Conservation (phyloP, 2,113 vertebrate genomes). For the Pachypanchax playfairii region DNA sequence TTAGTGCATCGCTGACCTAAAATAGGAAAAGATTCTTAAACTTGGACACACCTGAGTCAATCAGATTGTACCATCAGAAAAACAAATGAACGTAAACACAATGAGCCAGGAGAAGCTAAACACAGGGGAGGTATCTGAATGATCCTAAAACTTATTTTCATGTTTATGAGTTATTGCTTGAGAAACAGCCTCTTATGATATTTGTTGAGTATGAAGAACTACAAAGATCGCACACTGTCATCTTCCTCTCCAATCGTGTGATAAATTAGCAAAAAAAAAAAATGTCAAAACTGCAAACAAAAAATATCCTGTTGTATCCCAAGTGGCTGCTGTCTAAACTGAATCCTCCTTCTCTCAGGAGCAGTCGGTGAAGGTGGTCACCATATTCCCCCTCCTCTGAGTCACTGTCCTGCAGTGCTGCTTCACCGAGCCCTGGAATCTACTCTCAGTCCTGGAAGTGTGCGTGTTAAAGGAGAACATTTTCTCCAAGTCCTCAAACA, state of each 20-base stretch:
- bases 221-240: slow-evolving; percentile 41
- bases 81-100: slow-evolving; percentile 44
- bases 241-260: slow-evolving; percentile 26
- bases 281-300: slow-evolving; percentile 42
- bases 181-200: slow-evolving; percentile 38
- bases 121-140: slow-evolving; percentile 29
- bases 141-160: slow-evolving; percentile 12
- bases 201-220: slow-evolving; percentile 55
- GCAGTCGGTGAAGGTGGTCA: slow-evolving; percentile 96
- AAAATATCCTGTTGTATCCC: slow-evolving; percentile 3
- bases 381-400: slow-evolving; percentile 95
- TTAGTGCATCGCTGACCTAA: slow-evolving; percentile 15
- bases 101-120: slow-evolving; percentile 32
- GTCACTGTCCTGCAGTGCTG: slow-evolving; percentile 95
- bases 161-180: slow-evolving; percentile 59
- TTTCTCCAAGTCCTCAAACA: slow-evolving; percentile 97
- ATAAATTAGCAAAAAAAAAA: slow-evolving; percentile 70
- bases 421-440: slow-evolving; percentile 86
- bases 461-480: slow-evolving; percentile 93
- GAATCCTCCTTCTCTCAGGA: slow-evolving; percentile 68
- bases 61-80: slow-evolving; percentile 30
- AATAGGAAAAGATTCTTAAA: slow-evolving; percentile 5
- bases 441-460: slow-evolving; percentile 77
- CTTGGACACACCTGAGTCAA: slow-evolving; percentile 52
- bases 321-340: not conserved